Evolutionary conservation across 2,797 vertebrate genomes (phyloP).

Genomic region (Hylomyscus alleni): DNA sequence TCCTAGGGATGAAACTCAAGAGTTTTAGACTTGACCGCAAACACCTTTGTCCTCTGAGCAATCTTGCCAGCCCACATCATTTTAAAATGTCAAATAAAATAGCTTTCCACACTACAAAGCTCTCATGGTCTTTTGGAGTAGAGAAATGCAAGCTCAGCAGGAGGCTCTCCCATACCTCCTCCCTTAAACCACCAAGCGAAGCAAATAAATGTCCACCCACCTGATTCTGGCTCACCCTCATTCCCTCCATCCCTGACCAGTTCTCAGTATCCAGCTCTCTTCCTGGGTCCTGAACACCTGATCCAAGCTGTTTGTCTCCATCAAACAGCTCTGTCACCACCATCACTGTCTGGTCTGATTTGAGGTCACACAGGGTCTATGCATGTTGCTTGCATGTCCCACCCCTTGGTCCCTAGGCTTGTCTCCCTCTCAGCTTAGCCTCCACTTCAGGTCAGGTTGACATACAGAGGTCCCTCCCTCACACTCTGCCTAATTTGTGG

Average conservation of each 20-base stretch:
- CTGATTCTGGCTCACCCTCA: not conserved
- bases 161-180: not conserved
- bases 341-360: not conserved
- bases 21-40: not conserved
- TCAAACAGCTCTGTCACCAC: not conserved
- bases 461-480: not conserved
- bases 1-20: not conserved
- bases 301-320: not conserved
- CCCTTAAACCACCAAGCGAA: constrained; percentile 31
- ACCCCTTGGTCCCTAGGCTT: not conserved
- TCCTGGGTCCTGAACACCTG: not conserved
- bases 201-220: not conserved
- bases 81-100: constrained; percentile 24
- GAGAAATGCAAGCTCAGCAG: not conserved
- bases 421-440: not conserved
- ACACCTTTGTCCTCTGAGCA: not conserved
- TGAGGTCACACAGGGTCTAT: not conserved
- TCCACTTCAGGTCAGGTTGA: not conserved
- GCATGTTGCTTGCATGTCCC: not conserved
- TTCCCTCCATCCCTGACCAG: not conserved
- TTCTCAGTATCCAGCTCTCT: not conserved
- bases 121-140: not conserved
- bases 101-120: not conserved
- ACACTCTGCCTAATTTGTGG: not conserved
- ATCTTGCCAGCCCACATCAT: not conserved